Evolutionary conservation across 2,888 invertebrate species (phyloP), one percentile per base, ranked within the genome.

Genomic region (Hirtodrosophila alboralis): DNA sequence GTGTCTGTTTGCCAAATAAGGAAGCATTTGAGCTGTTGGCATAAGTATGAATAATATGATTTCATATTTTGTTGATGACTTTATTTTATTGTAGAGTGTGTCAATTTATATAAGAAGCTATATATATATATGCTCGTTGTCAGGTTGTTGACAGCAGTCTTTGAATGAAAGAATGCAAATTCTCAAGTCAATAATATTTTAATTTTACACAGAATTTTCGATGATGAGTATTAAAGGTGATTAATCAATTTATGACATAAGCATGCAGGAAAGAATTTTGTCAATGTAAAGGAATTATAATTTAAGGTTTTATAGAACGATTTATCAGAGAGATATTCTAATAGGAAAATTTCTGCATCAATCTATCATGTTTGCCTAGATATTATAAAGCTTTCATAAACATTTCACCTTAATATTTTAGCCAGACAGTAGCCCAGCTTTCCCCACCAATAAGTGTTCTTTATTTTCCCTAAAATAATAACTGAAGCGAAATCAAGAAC

Each of bases 11-110:
- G 44, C 36, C 41, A 58, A 65, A 58, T 13, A 12, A 37, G 54
- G 61, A 54, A 45, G 31, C 40, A 33, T 26, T 45, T 45, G 27
- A 49, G 61, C 40, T 38, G 26, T 59, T 43, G 47, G 27, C 31
- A 53, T 66, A 66, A 66, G 72, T 69, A 54, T 60, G 73, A 72
- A 60, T 64, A 69, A 60, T 72, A 47, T 54, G 38, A 30, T 38
- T 54, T 60, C 34, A 38, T 41, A 23, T 54, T 65, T 59, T 9
- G 28, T 37, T 31, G 30, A 49, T 45, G 48, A 34, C 36, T 48
- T 43, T 48, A 31, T 38, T 21, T 31, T n/a, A n/a, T n/a, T n/a
- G n/a, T n/a, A 51, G 28, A 38, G 27, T 43, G 31, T 30, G 18
- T n/a, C 16, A 45, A 31, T 62, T 23, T 61, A 14, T 6, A 26